These are phyloP conservation scores for Phanerotoma sp. DNA, from an alignment of 2,888 invertebrate genomes.

Conservation along the genomic window DNA sequence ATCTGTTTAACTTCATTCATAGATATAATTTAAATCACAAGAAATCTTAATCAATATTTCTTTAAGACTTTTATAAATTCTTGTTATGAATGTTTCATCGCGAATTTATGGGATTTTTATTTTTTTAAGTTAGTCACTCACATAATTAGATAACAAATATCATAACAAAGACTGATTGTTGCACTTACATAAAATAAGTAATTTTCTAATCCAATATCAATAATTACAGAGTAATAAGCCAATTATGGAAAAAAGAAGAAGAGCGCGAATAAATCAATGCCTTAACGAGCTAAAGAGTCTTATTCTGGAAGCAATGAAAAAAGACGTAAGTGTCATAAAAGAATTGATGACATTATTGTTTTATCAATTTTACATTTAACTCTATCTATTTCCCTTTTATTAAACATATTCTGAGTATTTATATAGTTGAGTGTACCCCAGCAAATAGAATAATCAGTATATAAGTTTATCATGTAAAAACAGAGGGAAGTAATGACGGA, in stretches of 20 bases:
- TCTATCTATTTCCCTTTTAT: background rate
- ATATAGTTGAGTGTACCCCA: background rate
- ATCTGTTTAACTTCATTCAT: too few species aligned
- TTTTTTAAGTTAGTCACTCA: too few species aligned
- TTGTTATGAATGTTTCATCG: too few species aligned
- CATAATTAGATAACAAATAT: too few species aligned
- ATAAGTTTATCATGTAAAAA: background rate
- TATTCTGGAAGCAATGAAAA: slow-evolving; percentile 81
- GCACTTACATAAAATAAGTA: background rate
- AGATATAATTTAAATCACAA: too few species aligned
- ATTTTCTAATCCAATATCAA: background rate
- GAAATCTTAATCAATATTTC: too few species aligned
- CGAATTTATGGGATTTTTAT: too few species aligned
- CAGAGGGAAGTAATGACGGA: slow-evolving; percentile 6
- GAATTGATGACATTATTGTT: too few species aligned
- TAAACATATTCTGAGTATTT: background rate
- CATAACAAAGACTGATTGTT: too few species aligned
- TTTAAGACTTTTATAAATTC: too few species aligned
- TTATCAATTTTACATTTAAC: too few species aligned
- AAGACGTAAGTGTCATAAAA: slow-evolving; percentile 75
- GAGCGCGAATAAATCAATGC: slow-evolving; percentile 88
- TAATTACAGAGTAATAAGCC: slow-evolving; percentile 84
- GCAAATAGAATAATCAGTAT: background rate
- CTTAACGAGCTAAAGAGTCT: slow-evolving; percentile 84
- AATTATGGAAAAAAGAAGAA: slow-evolving; percentile 87